Conservation (phyloP, 1,140 invertebrate species). For the Drosophila subpulchrella region DNA sequence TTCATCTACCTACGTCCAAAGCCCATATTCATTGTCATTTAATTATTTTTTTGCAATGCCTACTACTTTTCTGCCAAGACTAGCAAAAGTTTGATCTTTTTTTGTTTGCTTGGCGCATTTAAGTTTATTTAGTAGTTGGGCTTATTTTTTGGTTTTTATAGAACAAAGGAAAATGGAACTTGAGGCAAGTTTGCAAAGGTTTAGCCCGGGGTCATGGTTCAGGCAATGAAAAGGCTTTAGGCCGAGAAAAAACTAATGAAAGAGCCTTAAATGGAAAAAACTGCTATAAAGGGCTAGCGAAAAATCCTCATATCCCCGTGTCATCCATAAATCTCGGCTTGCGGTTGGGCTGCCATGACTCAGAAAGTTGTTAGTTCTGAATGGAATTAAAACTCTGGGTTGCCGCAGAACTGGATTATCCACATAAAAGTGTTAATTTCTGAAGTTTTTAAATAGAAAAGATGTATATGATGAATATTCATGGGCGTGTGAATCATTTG, state of each 20-base stretch:
- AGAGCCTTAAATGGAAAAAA: slow-evolving; percentile 15
- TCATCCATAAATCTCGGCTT: slow-evolving; percentile 34
- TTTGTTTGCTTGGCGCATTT: slow-evolving; percentile 37
- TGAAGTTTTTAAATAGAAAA: slow-evolving; percentile 3
- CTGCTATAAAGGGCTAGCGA: neutral
- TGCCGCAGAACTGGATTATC: slow-evolving; percentile 14
- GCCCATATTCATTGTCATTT: slow-evolving; percentile 6
- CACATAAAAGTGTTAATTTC: slow-evolving; percentile 42
- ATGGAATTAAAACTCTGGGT: neutral
- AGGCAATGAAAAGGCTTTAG: slow-evolving; percentile 9
- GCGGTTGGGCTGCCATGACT: slow-evolving; percentile 25
- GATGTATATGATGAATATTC: slow-evolving; percentile 24
- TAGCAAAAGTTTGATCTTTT: slow-evolving; percentile 60
- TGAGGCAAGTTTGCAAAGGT: slow-evolving; percentile 45
- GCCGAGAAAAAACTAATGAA: neutral
- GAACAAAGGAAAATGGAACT: slow-evolving; percentile 67
- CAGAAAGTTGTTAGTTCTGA: slow-evolving; percentile 22
- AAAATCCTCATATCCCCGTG: slow-evolving; percentile 14
- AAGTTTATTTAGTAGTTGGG: slow-evolving; percentile 32
- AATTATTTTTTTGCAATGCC: slow-evolving; percentile 18
- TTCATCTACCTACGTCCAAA: neutral
- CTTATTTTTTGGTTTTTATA: slow-evolving; percentile 18
- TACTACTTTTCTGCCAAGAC: slow-evolving; percentile 43
- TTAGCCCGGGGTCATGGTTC: slow-evolving; percentile 17
- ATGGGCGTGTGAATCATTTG: slow-evolving; percentile 25